Base-by-base conservation (phyloP, 2,888 invertebrate species). In the Hirudinaria manillensis region DNA sequence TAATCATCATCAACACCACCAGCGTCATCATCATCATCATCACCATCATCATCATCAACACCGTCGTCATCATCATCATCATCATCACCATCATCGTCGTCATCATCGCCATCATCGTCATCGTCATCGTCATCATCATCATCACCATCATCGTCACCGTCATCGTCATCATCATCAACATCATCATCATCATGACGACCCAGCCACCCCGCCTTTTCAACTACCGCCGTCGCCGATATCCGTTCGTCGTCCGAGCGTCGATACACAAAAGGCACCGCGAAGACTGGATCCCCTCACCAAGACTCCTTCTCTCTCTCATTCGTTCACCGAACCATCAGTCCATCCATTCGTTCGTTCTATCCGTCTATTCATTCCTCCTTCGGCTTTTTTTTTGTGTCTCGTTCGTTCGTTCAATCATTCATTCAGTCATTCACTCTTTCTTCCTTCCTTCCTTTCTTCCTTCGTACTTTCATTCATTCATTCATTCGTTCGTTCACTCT, bases 211-310 rank as follows among this genome's bases (percentile, higher is more conserved):
- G 29, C 24, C 61, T 27, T 29, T 27, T 29, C 61, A 61, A 24
- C 61, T 29, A 61, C 61, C 61, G 29, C 24, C 61, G 61, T 29
- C 61, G 61, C 61, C 61, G 61, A 24, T 29, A 61, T 61, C 61
- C 61, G 61, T 61, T 61, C 61, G 29, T 61, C 61, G 61, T 61
- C 61, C 61, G 13, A 61, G 24, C 61, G 61, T 61, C 61, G 61
- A 61, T 61, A 61, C 61, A 61, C 61, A 61, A 61, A 61, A 61
- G 61, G 61, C 61, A 61, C 61, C 61, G 61, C 29, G 29, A 61
- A 61, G 61, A 61, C 61, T 61, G 61, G 61, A 24, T 29, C 61
- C 61, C 27, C 61, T 61, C 61, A 61, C 61, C 13, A 24, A 27
- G 13, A 24, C 29, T 61, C 29, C 2, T 61, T 10, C 24, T 61